Base-by-base conservation (phyloP, 2,113 vertebrate species). In the Shinisaurus crocodilurus region DNA sequence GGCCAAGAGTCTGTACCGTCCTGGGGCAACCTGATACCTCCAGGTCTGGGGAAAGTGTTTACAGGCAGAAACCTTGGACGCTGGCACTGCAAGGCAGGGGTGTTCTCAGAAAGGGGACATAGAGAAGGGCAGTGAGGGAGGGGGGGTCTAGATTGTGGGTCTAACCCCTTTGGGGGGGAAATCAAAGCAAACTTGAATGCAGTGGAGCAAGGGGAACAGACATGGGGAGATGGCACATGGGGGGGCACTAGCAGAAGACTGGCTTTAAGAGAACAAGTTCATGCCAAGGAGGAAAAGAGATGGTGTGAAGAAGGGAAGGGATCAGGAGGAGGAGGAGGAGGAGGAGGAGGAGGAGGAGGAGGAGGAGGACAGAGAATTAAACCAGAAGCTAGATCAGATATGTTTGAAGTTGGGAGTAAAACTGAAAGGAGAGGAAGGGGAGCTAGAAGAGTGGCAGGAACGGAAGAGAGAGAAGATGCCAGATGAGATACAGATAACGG, bases 341-440 rank as follows among this genome's bases (percentile, higher is more conserved):
- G 50, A 82, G n/a, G 96, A 86, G 95, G 45, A n/a, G n/a, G n/a
- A 90, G 29, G 91, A 93, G 92, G 88, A 95, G 95, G 91, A 89
- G 80, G 50, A 83, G 37, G 96, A 86, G 95, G 48, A 12, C 10
- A 23, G 91, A 87, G 85, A 90, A 76, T 89, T 92, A 85, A 93
- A 89, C 81, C 95, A 88, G 9, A 96, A 96, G 69, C 96, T 97
- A 95, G 95, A 6, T 92, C 97, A 82, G 94, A 85, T 0, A 96
- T 50, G 97, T n/a, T 86, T 90, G 91, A 95, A 88, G 45, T 63
- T 27, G 7, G 63, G 86, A 87, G 43, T 82, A 84, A 93, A 93
- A 34, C 80, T 90, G 89, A 93, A 84, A 90, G 92, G 81, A 93
- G 89, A 94, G 83, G 70, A 88, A 90, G 88, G 87, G 70, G 77